phyloP scores from a whole-genome alignment of 2,888 invertebrate species.

The Drosophila infuscata region DNA sequence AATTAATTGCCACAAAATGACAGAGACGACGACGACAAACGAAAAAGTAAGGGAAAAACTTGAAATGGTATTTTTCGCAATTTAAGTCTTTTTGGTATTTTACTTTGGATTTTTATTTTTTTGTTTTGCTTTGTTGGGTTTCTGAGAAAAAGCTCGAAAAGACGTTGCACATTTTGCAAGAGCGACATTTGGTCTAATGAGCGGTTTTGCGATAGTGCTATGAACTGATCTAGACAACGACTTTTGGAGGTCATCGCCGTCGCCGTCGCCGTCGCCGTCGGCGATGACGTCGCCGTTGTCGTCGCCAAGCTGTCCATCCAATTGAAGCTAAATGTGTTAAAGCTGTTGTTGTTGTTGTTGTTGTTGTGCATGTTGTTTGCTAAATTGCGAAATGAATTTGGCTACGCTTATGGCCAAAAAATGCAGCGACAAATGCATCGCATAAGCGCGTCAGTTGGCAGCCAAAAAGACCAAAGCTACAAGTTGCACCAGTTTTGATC shows the following conservation, averaged over 20 bases:
- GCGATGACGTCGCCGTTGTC: constrained; percentile 51
- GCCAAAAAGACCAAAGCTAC: constrained; percentile 48
- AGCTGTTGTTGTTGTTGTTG: constrained; percentile 10
- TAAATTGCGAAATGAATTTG: constrained; percentile 70
- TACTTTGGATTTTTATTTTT: constrained; percentile 29
- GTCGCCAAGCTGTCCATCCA: constrained; percentile 73
- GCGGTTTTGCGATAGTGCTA: constrained; percentile 47
- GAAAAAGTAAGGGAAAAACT: constrained; percentile 52
- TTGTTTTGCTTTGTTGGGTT: constrained; percentile 16
- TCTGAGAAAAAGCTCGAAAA: constrained; percentile 67
- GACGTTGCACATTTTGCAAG: constrained; percentile 74
- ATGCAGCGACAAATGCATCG: constrained; percentile 67
- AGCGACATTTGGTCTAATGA: constrained; percentile 72
- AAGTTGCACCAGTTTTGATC: constrained; percentile 70
- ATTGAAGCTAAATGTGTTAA: constrained; percentile 63
- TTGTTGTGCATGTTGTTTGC: constrained; percentile 53
- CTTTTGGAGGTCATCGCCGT: constrained; percentile 74
- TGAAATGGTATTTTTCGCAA: constrained; percentile 67
- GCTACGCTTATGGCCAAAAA: constrained; percentile 67
- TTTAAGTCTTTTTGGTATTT: constrained; percentile 31
- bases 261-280: constrained; percentile 52
- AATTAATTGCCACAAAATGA: constrained; percentile 78
- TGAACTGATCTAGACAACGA: constrained; percentile 56
- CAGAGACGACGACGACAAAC: constrained; percentile 45
- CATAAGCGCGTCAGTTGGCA: constrained; percentile 50